A percentile compares a stretch with the other conserved stretches of the same genome.
phyloP scores from a whole-genome alignment of 2,113 vertebrate genomes.

The Proterorhinus semilunaris region DNA sequence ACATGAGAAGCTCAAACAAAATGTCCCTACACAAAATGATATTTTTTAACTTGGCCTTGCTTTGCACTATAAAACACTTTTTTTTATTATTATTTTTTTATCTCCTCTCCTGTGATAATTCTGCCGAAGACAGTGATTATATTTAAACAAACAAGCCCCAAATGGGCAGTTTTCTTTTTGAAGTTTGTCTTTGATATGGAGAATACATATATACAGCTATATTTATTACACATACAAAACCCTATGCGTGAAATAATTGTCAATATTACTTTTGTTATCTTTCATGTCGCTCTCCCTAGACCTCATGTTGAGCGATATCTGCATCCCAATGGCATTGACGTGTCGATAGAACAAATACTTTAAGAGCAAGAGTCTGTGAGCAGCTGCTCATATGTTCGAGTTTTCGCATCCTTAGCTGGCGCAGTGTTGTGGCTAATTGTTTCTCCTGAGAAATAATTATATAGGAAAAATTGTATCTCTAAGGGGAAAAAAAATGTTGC shows the following conservation, averaged over 20 bases:
- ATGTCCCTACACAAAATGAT: constrained; percentile 2
- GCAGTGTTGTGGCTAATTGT: constrained; percentile 70
- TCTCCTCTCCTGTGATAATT: constrained; percentile 38
- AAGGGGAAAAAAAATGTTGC: constrained; percentile 51
- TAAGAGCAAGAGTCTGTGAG: neutral
- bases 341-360: neutral
- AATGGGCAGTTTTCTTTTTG: constrained; percentile 60
- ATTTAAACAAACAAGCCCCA: constrained; percentile 61
- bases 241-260: constrained; percentile 67
- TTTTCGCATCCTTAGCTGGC: constrained; percentile 37
- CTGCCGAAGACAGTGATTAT: constrained; percentile 46
- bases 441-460: constrained; percentile 74
- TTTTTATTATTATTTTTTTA: neutral
- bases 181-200: constrained; percentile 74
- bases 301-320: constrained; percentile 50
- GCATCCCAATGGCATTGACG: neutral
- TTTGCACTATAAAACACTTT: constrained; percentile 23
- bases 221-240: constrained; percentile 42
- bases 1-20: constrained; percentile 3
- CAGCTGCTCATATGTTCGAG: constrained; percentile 38
- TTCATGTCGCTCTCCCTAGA: constrained; percentile 64
- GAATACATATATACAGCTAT: constrained; percentile 47
- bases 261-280: constrained; percentile 64
- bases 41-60: neutral
- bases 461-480: constrained; percentile 68